Conservation (phyloP, 1,140 invertebrate species). For the Drosophila ananassae region DNA sequence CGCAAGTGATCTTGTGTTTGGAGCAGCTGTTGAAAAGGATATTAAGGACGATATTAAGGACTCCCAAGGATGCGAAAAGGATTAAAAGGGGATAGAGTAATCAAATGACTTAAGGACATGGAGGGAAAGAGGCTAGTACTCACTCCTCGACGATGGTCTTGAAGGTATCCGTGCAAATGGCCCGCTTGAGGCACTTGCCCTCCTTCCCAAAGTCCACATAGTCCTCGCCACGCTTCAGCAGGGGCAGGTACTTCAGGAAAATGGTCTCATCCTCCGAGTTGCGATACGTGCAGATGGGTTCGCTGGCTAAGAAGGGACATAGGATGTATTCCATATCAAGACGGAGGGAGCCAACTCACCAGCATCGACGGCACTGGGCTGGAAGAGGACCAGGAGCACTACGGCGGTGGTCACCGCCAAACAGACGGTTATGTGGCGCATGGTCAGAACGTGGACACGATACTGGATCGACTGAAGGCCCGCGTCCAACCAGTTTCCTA, state of each 20-base stretch:
- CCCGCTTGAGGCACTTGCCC: constrained; percentile 73
- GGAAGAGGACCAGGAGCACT: constrained; percentile 21
- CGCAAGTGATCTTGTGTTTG: constrained; percentile 63
- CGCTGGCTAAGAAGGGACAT: constrained; percentile 33
- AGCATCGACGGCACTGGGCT: constrained; percentile 13
- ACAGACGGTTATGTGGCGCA: constrained; percentile 35
- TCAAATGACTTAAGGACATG: no score
- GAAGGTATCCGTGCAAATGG: constrained; percentile 72
- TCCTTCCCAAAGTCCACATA: constrained; percentile 78
- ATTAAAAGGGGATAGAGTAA: no score
- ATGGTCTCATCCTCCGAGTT: constrained; percentile 72
- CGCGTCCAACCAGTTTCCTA: constrained; percentile 59
- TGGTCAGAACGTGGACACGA: constrained; percentile 26
- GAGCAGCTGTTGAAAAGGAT: constrained; percentile 48
- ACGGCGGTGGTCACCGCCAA: constrained; percentile 1
- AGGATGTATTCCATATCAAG: not conserved
- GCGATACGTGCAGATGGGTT: constrained; percentile 71
- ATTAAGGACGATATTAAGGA: not conserved
- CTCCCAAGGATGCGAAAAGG: no score
- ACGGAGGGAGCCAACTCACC: constrained; percentile 18
- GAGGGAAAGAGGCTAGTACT: constrained; percentile 18
- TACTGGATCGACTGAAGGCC: constrained; percentile 34
- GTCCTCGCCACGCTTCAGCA: constrained; percentile 66
- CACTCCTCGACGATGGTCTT: constrained; percentile 73
- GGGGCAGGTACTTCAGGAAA: constrained; percentile 73